Percentiles rank a stretch among this genome's conserved stretches.
Conservation (phyloP, 2,113 vertebrate species). For the Channa argus region DNA sequence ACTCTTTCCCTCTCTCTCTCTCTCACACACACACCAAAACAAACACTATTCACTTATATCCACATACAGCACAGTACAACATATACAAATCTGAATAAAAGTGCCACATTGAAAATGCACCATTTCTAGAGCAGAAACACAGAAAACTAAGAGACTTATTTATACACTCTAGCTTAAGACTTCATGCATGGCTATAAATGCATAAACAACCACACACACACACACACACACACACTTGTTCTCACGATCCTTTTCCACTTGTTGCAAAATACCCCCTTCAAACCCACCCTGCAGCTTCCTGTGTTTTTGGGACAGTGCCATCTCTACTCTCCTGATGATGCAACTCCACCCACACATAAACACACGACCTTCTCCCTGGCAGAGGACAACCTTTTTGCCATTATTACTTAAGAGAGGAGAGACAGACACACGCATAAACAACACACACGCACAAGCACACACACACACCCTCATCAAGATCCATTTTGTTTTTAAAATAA, state of each 20-base stretch:
- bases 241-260: conserved; percentile 63
- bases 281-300: conserved; percentile 66
- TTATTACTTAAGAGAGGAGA: conserved; percentile 31
- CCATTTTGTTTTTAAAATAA: too few relatives aligned
- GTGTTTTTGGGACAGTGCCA: conserved; percentile 60
- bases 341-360: conserved; percentile 41
- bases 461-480: not conserved
- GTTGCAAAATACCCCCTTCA: conserved; percentile 49
- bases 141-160: not conserved
- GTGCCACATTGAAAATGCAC: not conserved
- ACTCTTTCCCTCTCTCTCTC: conserved; percentile 12
- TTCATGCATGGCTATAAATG: conserved; percentile 6
- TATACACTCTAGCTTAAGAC: not conserved
- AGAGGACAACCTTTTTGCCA: conserved; percentile 21
- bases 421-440: conserved; percentile 9
- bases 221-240: conserved; percentile 57
- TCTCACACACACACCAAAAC: conserved; percentile 27
- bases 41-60: conserved; percentile 19
- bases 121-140: not conserved
- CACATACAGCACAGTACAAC: not conserved
- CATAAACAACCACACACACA: conserved; percentile 11
- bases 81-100: not conserved
- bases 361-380: not conserved
- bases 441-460: conserved; percentile 13
- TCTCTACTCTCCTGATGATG: conserved; percentile 41